Base-by-base conservation (phyloP, 2,797 vertebrate species). In the Miichthys miiuy region DNA sequence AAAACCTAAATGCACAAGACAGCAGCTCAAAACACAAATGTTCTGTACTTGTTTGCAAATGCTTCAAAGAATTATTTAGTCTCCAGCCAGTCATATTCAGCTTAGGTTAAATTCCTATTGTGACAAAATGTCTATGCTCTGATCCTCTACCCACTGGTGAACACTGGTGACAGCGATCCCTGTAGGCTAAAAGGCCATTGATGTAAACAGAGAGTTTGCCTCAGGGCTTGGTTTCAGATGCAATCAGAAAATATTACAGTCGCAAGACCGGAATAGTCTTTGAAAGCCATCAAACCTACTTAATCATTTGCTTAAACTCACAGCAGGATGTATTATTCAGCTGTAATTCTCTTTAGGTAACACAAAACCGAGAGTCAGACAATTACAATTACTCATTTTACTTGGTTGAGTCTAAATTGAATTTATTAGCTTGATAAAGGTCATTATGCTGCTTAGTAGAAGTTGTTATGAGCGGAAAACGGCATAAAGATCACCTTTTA, bases 231-330 rank as follows among this genome's bases (percentile, higher is more conserved):
- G 63, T 72, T 84, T 86, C 73, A 87, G 85, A 87, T 86, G 70
- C 58, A 72, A 87, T 84, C 68, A 80, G 68, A 60, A 66, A 69
- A 80, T 71, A 84, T 81, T 83, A 80, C 18, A 73, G 64, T 55
- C 54, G 27, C 60, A 61, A 77, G 64, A 75, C 0, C 1, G 71
- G 54, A 85, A 88, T 61, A 63, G 48, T 77, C 80, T 89, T 85
- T 87, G 56, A 89, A 87, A 87, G 87, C 76, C 79, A 89, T 83
- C 79, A 81, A 74, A 66, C 63, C 71, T 63, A 68, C 74, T 86
- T 68, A 81, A 85, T 87, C 71, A 77, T 86, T 81, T 47, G 61
- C 55, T 77, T 60, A 82, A 75, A 73, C 46, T 38, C 74, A 63
- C 67, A 83, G 79, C 48, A 66, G 71, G 67, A 72, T 72, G 60